These are phyloP conservation scores for Pantherophis guttatus DNA, from an alignment of 2,113 vertebrate genomes.

Conservation along the genomic window DNA sequence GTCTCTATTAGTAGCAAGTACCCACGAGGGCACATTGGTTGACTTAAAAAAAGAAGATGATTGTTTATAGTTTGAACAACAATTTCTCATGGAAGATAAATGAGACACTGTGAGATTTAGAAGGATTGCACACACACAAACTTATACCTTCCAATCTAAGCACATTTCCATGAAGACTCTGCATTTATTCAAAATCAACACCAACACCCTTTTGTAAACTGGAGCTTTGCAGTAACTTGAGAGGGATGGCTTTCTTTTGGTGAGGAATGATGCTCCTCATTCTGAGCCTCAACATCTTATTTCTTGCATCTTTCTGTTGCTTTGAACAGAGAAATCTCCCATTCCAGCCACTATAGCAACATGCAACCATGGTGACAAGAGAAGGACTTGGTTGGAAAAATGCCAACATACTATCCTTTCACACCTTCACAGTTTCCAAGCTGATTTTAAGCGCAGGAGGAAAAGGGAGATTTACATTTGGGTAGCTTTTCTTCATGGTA, in stretches of 20 bases:
- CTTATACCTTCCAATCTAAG: not conserved
- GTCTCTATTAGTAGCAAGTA: conserved; percentile 68
- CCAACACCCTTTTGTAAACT: not conserved
- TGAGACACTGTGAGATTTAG: not conserved
- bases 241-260: not conserved
- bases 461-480: not conserved
- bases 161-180: not conserved
- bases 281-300: not conserved
- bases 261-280: not conserved
- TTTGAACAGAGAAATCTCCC: not conserved
- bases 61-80: conserved; percentile 59
- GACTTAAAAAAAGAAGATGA: conserved; percentile 50
- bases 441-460: not conserved
- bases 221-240: not conserved
- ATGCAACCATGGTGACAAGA: not conserved
- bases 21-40: conserved; percentile 44
- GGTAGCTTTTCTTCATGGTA: not conserved
- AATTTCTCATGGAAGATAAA: conserved; percentile 57
- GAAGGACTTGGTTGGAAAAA: not conserved
- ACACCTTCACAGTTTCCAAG: not conserved
- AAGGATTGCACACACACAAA: not conserved
- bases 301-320: not conserved
- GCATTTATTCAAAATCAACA: not conserved
- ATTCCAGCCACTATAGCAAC: not conserved
- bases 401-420: not conserved